Evolutionary conservation across 2,113 vertebrate genomes (phyloP).

Genomic region (Pygoscelis adeliae): DNA sequence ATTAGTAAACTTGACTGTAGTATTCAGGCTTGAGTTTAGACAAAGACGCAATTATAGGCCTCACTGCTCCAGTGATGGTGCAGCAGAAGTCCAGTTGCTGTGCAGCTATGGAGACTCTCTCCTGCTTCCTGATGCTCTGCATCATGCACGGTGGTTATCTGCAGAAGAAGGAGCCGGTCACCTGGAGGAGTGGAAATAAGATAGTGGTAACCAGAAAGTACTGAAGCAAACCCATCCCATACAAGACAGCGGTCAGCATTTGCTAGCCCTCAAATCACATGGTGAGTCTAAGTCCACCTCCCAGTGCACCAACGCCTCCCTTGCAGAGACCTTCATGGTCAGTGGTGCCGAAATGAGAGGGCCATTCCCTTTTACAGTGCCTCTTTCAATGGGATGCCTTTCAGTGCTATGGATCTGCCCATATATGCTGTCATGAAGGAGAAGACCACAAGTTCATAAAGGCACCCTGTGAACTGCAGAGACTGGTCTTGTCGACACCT

Average conservation of each 20-base stretch:
- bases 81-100: neutral
- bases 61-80: neutral
- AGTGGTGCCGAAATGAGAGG: neutral
- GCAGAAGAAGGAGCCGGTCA: fast-evolving
- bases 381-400: neutral
- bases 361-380: neutral
- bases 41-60: neutral
- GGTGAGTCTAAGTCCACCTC: neutral
- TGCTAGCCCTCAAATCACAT: neutral
- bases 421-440: neutral
- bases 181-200: neutral
- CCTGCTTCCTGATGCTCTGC: neutral
- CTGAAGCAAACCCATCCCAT: neutral
- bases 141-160: neutral
- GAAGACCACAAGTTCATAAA: neutral
- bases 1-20: neutral
- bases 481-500: slow-evolving; percentile 32
- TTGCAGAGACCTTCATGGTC: neutral
- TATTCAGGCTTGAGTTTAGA: neutral
- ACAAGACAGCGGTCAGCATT: neutral
- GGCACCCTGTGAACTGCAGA: neutral
- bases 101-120: neutral
- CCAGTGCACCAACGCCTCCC: neutral
- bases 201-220: neutral
- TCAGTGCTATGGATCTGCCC: neutral